phyloP scores from a whole-genome alignment of 1,140 invertebrate species.

The Drosophila nannoptera region DNA sequence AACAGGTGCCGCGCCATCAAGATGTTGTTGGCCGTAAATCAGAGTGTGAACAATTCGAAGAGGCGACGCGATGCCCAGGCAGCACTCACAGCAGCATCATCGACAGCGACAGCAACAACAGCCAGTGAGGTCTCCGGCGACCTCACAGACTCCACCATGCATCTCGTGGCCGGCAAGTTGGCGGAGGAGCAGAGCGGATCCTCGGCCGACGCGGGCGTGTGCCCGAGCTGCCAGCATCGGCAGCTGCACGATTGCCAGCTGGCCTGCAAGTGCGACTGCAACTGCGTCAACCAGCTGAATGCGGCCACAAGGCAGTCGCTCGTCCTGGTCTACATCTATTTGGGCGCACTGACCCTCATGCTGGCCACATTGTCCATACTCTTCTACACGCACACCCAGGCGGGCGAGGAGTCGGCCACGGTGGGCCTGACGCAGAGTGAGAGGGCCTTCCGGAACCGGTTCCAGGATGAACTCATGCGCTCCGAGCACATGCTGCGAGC shows the following conservation, averaged over 20 bases:
- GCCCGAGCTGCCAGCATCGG: slow-evolving; percentile 19
- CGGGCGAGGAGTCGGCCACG: slow-evolving; percentile 8
- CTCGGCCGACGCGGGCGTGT: slow-evolving; percentile 1
- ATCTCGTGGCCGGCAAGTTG: slow-evolving; percentile 39
- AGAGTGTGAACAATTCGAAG: slow-evolving; percentile 58
- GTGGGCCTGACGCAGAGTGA: not conserved
- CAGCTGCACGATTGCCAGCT: slow-evolving; percentile 1
- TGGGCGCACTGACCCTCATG: slow-evolving; percentile 64
- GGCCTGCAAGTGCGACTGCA: slow-evolving; percentile 31
- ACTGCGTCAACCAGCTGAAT: slow-evolving; percentile 22
- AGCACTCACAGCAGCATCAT: not conserved
- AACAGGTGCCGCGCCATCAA: slow-evolving; percentile 34
- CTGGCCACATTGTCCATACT: slow-evolving; percentile 65
- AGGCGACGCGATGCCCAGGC: slow-evolving; percentile 29
- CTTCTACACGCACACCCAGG: slow-evolving; percentile 63
- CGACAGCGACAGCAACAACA: slow-evolving; percentile 1
- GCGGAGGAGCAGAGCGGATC: not conserved
- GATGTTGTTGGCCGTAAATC: slow-evolving; percentile 76
- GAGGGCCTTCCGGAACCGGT: slow-evolving; percentile 37
- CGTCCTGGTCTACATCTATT: slow-evolving; percentile 62
- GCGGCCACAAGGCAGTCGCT: slow-evolving; percentile 36
- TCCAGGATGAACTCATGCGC: slow-evolving; percentile 45
- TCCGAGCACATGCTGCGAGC: slow-evolving; percentile 53
- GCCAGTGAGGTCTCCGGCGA: slow-evolving; percentile 1
- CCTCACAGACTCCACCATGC: slow-evolving; percentile 46